Base-by-base conservation (phyloP, 2,797 vertebrate species). In the Martes flavigula region DNA sequence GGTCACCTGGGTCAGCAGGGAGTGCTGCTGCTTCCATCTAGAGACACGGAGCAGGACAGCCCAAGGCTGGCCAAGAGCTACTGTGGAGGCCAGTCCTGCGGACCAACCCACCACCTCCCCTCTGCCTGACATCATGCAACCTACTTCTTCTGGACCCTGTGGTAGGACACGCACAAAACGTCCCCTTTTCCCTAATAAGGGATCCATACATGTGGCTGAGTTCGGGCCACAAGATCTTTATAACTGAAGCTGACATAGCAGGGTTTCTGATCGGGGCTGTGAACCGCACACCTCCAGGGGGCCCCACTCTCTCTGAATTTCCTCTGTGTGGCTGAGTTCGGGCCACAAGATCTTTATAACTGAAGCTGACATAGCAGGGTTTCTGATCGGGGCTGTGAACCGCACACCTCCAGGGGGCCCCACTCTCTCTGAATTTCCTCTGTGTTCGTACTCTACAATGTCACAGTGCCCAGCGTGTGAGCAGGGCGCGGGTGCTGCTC, bases 291-390 rank as follows among this genome's bases (percentile, higher is more conserved):
- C 13, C 27, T 32, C 40, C 14, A 11, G 27, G 40, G 89, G 21
- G 3, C 30, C 0, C 35, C 15, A 8, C 2, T 0, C 32, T 0
- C 25, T n/a, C 9, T 32, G 25, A 15, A 32, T 11, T 20, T n/a
- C n/a, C n/a, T n/a, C n/a, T n/a, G n/a, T 3, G 25, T 23, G 66
- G 70, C 14, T 0, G 11, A 30, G 35, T 40, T 90, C 15, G 27
- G 60, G 60, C 2, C 2, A 23, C 43, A 85, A 54, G 60, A 40
- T 21, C 20, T 85, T 72, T 27, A 14, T 2, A 62, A 35, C 64
- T 40, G 18, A 70, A 48, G 60, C 10, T 18, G 72, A 73, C 4
- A 0, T 7, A 30, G 35, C 3, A 0, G 64, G 48, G 27, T 38
- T 79, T 75, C 64, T 70, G 62, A 20, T 66, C 3, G 2, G 14